Evolutionary conservation across 2,797 vertebrate genomes (phyloP), one percentile per base, ranked within the genome.

Genomic region (Catostomus latipinnis): DNA sequence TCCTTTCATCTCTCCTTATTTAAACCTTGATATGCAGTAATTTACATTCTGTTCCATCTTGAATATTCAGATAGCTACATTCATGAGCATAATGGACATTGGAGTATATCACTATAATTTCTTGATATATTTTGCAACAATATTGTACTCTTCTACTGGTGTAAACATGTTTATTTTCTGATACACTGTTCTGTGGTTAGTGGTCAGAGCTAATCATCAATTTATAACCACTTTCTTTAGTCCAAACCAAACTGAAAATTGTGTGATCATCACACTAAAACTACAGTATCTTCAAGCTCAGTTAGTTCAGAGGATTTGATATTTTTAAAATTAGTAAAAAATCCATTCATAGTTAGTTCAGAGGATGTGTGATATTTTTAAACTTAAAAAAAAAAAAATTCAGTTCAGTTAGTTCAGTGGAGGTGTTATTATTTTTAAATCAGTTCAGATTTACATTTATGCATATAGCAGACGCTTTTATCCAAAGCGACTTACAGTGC

Each of bases 1-100:
- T 88, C 78, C 83, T 82, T 85, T 84, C 85, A 81, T 66, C 45
- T 80, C 80, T 74, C 84, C 68, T 80, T 86, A 84, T 77, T 87
- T 4, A 14, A 18, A 60, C 11, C 11, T 63, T 18, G 9, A 76
- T 60, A 34, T 61, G 52, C 74, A 68, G 46, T 43, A 68, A 58
- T 75, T 65, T 77, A 68, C 72, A 62, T 66, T 48, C 43, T 67
- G 54, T 0, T 67, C 86, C 83, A 87, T 83, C 74, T 83, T 78
- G 78, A 62, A 71, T 11, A 71, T 57, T 71, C 14, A 52, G 53
- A 76, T 66, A 72, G 66, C 65, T 12, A 52, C 49, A 48, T 53
- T 52, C 6, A n/a, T 56, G 65, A 50, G 8, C 11, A 2, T 48
- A 53, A 54, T 11, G 76, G 34, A 0, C 50, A 54, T 34, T 45